Base-by-base conservation (phyloP, 2,113 vertebrate species). In the Nannospalax galili region DNA sequence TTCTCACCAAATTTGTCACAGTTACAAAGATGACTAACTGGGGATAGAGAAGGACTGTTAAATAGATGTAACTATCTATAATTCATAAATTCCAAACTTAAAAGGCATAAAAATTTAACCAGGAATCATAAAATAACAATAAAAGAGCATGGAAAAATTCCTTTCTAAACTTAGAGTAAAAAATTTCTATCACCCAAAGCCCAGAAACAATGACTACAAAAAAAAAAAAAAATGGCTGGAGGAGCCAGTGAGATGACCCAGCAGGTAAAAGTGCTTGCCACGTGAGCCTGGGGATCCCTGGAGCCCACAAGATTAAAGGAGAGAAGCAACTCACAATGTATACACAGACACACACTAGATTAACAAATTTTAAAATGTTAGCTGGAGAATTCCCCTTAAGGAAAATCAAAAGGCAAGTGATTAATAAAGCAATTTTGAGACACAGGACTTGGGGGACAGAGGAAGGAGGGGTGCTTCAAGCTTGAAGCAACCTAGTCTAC, bases 351-450 rank as follows among this genome's bases (percentile, higher is more conserved):
- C 70, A 11, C 70, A 73, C 12, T 30, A 32, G 45, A 75, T 30
- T 70, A 7, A 16, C 35, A 70, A n/a, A n/a, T n/a, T 70, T 32
- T 48, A 65, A 65, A 65, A 52, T 77, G 30, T 79, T 35, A 37
- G 28, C 64, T 81, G 9, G 75, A 72, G 45, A 92, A 82, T 87
- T 42, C 14, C 52, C 35, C 12, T 40, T 79, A 58, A 56, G 60
- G 26, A 75, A 69, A 69, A 42, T 72, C 48, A 88, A 91, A 87
- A 91, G 62, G 32, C 16, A 42, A 67, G n/a, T 85, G 19, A 84
- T 70, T 64, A 92, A n/a, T n/a, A n/a, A n/a, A n/a, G n/a, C n/a
- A 91, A 91, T 11, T 86, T 67, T 77, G 20, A 86, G 64, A 67
- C 1, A 93, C 40, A 65, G 28, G 40, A 45, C 62, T 67, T 67